These are phyloP conservation scores for Pangasius macronema DNA, from an alignment of 2,797 vertebrate genomes.

Conservation along the genomic window DNA sequence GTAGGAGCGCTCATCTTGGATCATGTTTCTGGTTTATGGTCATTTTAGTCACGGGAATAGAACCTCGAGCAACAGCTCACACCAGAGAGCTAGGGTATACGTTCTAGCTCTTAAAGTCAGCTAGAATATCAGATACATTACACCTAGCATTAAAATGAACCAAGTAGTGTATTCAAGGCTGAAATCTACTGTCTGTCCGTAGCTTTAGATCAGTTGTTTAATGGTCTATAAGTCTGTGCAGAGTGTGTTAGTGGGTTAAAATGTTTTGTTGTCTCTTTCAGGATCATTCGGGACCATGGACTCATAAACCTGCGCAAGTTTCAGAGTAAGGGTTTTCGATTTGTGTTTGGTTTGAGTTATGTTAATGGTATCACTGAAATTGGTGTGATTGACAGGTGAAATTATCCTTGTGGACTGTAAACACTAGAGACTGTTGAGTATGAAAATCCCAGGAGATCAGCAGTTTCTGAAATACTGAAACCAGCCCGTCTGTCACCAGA, in stretches of 20 bases:
- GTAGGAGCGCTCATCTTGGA: neutral
- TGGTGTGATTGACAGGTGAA: too few species aligned
- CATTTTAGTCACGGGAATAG: neutral
- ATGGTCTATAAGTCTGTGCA: neutral
- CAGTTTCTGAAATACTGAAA: too few species aligned
- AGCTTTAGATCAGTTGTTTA: neutral
- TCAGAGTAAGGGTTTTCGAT: slow-evolving; percentile 89
- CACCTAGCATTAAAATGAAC: neutral
- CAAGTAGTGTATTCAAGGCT: neutral
- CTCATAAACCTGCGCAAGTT: slow-evolving; percentile 97
- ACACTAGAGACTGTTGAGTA: too few species aligned
- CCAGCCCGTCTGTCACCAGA: too few species aligned
- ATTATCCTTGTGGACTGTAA: too few species aligned
- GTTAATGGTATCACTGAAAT: too few species aligned
- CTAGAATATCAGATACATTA: neutral
- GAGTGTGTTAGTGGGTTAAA: neutral
- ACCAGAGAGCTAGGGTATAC: too few species aligned
- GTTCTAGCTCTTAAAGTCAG: neutral
- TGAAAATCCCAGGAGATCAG: too few species aligned
- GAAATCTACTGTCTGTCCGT: neutral
- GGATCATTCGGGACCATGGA: slow-evolving; percentile 96
- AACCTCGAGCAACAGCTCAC: neutral
- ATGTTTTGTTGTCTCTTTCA: slow-evolving; percentile 68
- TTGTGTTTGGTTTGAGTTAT: too few species aligned
- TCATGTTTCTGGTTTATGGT: neutral